Evolutionary conservation across 1,140 invertebrate species (phyloP).

Genomic region (Zaprionus ghesquierei): DNA sequence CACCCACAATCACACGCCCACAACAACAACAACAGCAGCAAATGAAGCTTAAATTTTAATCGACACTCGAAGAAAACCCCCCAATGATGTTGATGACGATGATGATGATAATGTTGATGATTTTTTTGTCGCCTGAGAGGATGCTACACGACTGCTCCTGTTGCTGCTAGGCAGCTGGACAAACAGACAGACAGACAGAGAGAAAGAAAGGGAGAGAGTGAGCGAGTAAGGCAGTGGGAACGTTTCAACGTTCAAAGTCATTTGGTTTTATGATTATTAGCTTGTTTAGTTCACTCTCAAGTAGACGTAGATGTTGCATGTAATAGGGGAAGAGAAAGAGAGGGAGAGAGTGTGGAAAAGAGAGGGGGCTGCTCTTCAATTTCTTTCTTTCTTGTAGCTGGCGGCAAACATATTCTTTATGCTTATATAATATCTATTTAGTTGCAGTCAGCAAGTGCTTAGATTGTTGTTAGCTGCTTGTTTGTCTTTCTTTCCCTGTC

Average conservation of each 20-base stretch:
- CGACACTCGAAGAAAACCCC: constrained; percentile 51
- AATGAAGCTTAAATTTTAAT: constrained; percentile 82
- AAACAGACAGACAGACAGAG: constrained; percentile 23
- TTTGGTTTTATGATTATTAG: constrained; percentile 83
- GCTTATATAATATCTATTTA: constrained; percentile 81
- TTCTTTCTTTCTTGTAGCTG: constrained; percentile 37
- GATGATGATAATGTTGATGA: constrained; percentile 72
- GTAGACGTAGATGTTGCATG: constrained; percentile 25
- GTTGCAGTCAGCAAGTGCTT: constrained; percentile 77
- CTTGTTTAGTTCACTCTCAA: constrained; percentile 78
- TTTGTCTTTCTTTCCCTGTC: constrained; percentile 32
- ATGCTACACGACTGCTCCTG: constrained; percentile 30
- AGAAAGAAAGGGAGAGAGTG: constrained; percentile 20
- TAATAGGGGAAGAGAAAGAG: neutral
- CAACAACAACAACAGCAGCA: constrained; percentile 25
- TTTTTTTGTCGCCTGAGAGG: constrained; percentile 44
- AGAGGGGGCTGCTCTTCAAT: constrained; percentile 1
- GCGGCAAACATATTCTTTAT: constrained; percentile 78
- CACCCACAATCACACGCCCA: constrained; percentile 22
- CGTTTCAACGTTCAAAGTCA: constrained; percentile 80
- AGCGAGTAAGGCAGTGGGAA: constrained; percentile 28
- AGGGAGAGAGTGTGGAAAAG: neutral
- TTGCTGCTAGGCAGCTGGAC: constrained; percentile 20
- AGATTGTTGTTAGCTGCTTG: constrained; percentile 43
- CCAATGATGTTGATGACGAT: constrained; percentile 35